These are phyloP conservation scores for Drosophila robusta DNA, from an alignment of 2,888 invertebrate species.

Conservation along the genomic window DNA sequence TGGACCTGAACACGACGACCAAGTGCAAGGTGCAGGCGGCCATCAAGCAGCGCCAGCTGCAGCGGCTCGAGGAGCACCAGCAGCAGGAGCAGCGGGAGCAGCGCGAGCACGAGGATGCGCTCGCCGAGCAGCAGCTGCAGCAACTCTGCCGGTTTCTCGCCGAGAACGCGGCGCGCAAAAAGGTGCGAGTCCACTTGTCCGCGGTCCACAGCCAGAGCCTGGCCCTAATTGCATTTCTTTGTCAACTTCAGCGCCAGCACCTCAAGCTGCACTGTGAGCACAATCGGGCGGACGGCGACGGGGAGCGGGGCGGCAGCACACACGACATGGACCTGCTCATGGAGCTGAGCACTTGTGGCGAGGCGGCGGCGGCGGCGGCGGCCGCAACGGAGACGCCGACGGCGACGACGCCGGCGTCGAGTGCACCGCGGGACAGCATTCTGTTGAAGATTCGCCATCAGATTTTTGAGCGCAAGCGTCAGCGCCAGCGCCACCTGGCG, in stretches of 20 bases:
- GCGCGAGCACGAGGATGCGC: conserved; percentile 39
- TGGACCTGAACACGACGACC: conserved; percentile 61
- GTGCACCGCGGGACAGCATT: conserved; percentile 67
- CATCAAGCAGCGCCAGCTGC: conserved; percentile 58
- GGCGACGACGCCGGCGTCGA: not conserved
- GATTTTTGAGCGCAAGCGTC: conserved; percentile 83
- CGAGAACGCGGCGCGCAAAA: conserved; percentile 80
- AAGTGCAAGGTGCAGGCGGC: conserved; percentile 67
- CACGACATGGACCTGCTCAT: conserved; percentile 54
- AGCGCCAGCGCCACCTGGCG: conserved; percentile 75
- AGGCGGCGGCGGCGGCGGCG: conserved; percentile 31
- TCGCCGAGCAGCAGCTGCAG: conserved; percentile 74
- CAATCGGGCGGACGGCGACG: not conserved
- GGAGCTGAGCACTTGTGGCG: conserved; percentile 43
- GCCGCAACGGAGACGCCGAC: too few species aligned
- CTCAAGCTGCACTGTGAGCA: conserved; percentile 34
- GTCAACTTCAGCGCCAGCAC: conserved; percentile 51
- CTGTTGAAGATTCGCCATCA: conserved; percentile 83
- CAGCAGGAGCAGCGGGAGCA: conserved; percentile 22
- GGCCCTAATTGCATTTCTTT: conserved; percentile 12
- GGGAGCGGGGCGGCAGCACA: conserved; percentile 18
- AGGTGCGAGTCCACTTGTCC: conserved; percentile 53
- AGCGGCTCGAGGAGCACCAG: conserved; percentile 13
- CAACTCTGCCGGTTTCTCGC: conserved; percentile 82
- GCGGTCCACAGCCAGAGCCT: not conserved